phyloP scores from a whole-genome alignment of 2,113 vertebrate species.

The Vidua macroura region DNA sequence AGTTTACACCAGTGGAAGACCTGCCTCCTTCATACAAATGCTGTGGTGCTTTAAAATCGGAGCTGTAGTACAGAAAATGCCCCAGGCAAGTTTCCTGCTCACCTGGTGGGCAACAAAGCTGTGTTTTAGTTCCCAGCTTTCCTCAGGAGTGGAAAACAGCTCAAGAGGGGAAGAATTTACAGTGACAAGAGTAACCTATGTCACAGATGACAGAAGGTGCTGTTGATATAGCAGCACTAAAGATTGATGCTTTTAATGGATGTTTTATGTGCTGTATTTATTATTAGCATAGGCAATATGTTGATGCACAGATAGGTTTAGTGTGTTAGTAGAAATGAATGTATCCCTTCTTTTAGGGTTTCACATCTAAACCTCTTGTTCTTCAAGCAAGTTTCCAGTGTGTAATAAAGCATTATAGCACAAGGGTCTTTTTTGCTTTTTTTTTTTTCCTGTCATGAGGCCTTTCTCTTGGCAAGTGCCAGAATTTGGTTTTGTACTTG shows the following conservation, averaged over 20 bases:
- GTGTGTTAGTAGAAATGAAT: slow-evolving; percentile 15
- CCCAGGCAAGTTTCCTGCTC: neutral
- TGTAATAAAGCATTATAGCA: slow-evolving; percentile 1
- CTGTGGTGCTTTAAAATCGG: neutral
- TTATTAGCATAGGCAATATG: slow-evolving; percentile 28
- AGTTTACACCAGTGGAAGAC: neutral
- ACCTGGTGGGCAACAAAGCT: neutral
- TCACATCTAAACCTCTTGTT: neutral
- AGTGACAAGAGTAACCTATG: neutral
- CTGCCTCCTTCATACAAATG: too few species aligned
- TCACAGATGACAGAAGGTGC: neutral
- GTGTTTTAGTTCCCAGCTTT: neutral
- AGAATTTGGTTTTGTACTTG: slow-evolving; percentile 64
- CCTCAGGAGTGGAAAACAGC: neutral
- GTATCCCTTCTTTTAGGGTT: neutral
- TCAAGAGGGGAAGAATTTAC: neutral
- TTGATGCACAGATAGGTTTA: slow-evolving; percentile 54
- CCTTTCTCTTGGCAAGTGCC: slow-evolving; percentile 73
- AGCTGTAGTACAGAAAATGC: neutral
- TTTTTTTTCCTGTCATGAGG: slow-evolving; percentile 5
- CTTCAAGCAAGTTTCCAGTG: slow-evolving; percentile 40
- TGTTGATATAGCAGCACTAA: neutral
- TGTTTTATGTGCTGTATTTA: slow-evolving; percentile 41
- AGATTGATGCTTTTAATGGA: neutral
- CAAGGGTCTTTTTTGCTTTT: neutral